phyloP scores from a whole-genome alignment of 2,797 vertebrate genomes.

The Falco columbarius region DNA sequence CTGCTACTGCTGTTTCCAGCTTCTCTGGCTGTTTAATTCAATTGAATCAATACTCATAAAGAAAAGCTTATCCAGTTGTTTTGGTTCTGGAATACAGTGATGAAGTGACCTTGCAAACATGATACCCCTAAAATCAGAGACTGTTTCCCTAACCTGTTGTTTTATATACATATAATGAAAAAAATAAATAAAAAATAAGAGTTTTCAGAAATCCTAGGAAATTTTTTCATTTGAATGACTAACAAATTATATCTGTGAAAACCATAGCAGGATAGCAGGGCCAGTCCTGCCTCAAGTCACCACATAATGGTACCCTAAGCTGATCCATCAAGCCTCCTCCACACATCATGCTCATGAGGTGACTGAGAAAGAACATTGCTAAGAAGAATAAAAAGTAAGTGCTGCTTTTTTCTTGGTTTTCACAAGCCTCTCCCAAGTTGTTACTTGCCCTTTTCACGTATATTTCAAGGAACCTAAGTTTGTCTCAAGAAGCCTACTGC shows the following conservation, averaged over 20 bases:
- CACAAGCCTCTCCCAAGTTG: background rate
- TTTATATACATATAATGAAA: background rate
- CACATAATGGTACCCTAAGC: background rate
- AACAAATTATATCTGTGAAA: background rate
- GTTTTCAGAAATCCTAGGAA: background rate
- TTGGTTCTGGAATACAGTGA: background rate
- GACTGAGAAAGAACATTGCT: background rate
- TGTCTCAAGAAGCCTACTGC: background rate
- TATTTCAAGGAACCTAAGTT: background rate
- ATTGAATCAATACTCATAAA: background rate
- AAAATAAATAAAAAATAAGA: background rate
- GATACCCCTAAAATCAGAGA: background rate
- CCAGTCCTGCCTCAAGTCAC: background rate
- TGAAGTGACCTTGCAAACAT: background rate
- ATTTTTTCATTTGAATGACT: background rate
- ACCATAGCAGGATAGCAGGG: fast-evolving
- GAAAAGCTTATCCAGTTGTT: background rate
- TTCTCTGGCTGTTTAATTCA: background rate
- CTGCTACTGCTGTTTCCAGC: background rate
- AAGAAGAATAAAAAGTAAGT: background rate
- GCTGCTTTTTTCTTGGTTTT: background rate
- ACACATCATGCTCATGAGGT: background rate
- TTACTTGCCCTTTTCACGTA: background rate
- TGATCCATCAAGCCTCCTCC: background rate
- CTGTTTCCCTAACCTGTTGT: background rate